These are phyloP conservation scores for Lycaon pictus DNA, from an alignment of 2,113 vertebrate species.

Conservation along the genomic window DNA sequence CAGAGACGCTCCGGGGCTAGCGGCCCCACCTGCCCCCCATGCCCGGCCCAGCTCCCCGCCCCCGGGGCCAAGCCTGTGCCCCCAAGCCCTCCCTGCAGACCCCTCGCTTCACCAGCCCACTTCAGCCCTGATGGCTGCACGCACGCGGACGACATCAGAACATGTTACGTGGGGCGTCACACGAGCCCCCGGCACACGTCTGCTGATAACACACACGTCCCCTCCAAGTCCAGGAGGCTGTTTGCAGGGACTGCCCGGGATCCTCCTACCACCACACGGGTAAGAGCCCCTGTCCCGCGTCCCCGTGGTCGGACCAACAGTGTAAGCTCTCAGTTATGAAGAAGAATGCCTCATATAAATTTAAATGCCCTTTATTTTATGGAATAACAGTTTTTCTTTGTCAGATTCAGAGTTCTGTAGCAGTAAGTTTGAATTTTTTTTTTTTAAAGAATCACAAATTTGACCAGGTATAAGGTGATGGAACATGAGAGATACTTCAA, in stretches of 20 bases:
- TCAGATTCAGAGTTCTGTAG: not conserved
- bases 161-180: not conserved
- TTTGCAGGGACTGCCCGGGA: not conserved
- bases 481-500: not conserved
- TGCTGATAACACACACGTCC: not conserved
- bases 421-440: not conserved
- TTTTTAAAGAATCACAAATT: not conserved
- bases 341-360: accelerated
- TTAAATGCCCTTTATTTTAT: not conserved
- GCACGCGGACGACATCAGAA: not conserved
- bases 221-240: not conserved
- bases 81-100: not conserved
- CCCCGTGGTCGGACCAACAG: too few species aligned
- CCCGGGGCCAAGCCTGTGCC: too few species aligned
- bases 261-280: not conserved
- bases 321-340: not conserved
- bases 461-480: not conserved
- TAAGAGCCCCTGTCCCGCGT: accelerated
- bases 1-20: not conserved
- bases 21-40: not conserved
- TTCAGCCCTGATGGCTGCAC: not conserved
- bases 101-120: not conserved
- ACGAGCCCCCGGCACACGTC: not conserved
- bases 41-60: not conserved
- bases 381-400: not conserved